Evolutionary conservation across 2,888 invertebrate genomes (phyloP), one percentile per base, ranked within the genome.

Genomic region (Balanococcus diminutus): DNA sequence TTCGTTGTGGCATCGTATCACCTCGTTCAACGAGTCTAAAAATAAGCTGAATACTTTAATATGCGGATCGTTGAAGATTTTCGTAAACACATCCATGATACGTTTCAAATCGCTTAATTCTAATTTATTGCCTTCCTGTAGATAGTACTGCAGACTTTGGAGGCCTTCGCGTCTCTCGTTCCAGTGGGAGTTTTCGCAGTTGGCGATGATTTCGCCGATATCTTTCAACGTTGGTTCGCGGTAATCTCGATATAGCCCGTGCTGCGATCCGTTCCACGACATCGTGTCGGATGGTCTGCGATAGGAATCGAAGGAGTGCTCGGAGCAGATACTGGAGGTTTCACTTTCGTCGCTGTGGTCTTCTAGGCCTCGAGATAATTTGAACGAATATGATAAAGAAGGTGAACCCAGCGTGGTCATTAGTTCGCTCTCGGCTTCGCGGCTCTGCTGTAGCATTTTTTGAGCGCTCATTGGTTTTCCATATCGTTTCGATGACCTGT

Each of bases 31-130:
- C 0, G 97, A 96, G 90, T 99, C 99, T 89, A 98, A 91, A 90
- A 98, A 97, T 87, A 98, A 91, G 81, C 96, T 95, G 91, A 98
- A 96, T 88, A 98, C 92, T 91, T 96, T 95, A 88, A 98, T 93
- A 91, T 98, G 96, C 2, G 97, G 96, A 90, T 99, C 98, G 92
- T 97, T 97, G 90, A 99, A 98, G 96, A 98, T 97, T 91, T 96
- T 95, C 87, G 96, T 95, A 89, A 98, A 96, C 87, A 97, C 94
- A 88, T 98, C 98, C 0, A 97, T 96, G n/a, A 98, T 93, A 88
- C 95, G 93, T 87, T 95, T 93, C 86, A 97, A 91, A 89, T 97
- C 96, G 0, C 92, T 92, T 4, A 93, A 92, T 0, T 92, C 92
- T 0, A 95, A 90, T 0, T 92, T 91, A 0, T 93, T 93, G 0